Conservation (phyloP, 2,888 invertebrate genomes). For the Napeogenes sylphis region DNA sequence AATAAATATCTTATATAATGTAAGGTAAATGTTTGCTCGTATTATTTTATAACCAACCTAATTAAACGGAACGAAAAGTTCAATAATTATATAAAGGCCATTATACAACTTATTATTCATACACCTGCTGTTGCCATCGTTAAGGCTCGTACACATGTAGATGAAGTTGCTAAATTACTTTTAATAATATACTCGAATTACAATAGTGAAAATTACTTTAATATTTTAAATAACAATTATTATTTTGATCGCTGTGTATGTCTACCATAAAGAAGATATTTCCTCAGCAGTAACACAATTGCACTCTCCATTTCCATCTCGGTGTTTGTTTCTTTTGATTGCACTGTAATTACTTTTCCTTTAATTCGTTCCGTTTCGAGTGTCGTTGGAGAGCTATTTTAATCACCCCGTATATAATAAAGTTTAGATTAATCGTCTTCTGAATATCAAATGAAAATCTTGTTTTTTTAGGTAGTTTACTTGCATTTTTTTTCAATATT, state of each 20-base stretch:
- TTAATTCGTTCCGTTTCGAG: conserved; percentile 31
- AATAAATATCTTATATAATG: too few relatives aligned
- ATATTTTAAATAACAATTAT: not conserved
- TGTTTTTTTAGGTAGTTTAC: not conserved
- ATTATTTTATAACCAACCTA: too few relatives aligned
- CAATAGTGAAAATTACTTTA: too few relatives aligned
- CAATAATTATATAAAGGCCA: too few relatives aligned
- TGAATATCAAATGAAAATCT: conserved; percentile 10
- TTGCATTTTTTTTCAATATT: too few relatives aligned
- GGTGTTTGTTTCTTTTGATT: conserved; percentile 33
- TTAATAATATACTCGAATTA: too few relatives aligned
- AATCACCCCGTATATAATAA: conserved; percentile 17
- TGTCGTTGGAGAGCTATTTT: conserved; percentile 20
- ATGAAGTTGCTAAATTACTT: too few relatives aligned
- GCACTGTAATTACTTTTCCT: conserved; percentile 37
- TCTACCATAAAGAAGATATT: not conserved
- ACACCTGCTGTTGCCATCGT: too few relatives aligned
- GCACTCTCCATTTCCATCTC: conserved; percentile 32
- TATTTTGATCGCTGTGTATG: not conserved
- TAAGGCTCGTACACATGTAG: too few relatives aligned
- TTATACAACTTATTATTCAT: too few relatives aligned
- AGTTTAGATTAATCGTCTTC: conserved; percentile 14
- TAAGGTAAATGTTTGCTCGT: too few relatives aligned
- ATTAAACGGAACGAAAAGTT: too few relatives aligned
- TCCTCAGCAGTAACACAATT: conserved; percentile 25